phyloP scores from a whole-genome alignment of 2,113 vertebrate species.

The Xiphophorus maculatus region DNA sequence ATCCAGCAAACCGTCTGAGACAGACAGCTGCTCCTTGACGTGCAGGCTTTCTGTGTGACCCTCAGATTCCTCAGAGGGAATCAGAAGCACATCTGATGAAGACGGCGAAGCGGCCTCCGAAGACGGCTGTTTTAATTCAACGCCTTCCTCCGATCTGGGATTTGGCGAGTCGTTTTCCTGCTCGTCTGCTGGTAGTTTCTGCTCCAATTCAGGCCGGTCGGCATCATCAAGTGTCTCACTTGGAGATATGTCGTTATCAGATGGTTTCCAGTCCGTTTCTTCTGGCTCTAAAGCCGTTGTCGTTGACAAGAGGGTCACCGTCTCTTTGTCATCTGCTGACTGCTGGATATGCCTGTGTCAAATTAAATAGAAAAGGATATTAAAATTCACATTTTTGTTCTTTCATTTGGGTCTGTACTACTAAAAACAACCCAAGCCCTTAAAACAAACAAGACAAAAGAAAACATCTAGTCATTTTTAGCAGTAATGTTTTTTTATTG shows the following conservation, averaged over 20 bases:
- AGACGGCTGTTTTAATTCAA: not conserved
- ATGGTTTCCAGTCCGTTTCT: constrained; percentile 22
- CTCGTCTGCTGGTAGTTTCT: not conserved
- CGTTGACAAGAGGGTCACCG: constrained; percentile 8
- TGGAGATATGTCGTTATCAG: constrained; percentile 18
- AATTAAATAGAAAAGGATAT: not conserved
- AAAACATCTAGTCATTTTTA: no score
- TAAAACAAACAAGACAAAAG: no score
- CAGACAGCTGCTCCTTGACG: constrained; percentile 14
- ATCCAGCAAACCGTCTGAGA: constrained; percentile 6
- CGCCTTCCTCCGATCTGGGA: not conserved
- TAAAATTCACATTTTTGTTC: not conserved
- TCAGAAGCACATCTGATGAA: constrained; percentile 10
- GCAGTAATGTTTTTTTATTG: no score
- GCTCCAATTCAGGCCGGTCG: constrained; percentile 1
- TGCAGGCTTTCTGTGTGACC: not conserved
- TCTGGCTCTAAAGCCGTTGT: constrained; percentile 17
- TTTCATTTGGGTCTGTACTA: no score
- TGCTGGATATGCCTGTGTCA: constrained; percentile 31
- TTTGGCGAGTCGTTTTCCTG: constrained; percentile 6
- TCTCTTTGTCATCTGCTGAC: constrained; percentile 25
- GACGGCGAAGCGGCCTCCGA: not conserved
- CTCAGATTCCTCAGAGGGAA: not conserved
- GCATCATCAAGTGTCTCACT: not conserved
- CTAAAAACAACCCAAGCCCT: no score